phyloP scores from a whole-genome alignment of 2,888 invertebrate genomes.

The Microctonus hyperodae region DNA sequence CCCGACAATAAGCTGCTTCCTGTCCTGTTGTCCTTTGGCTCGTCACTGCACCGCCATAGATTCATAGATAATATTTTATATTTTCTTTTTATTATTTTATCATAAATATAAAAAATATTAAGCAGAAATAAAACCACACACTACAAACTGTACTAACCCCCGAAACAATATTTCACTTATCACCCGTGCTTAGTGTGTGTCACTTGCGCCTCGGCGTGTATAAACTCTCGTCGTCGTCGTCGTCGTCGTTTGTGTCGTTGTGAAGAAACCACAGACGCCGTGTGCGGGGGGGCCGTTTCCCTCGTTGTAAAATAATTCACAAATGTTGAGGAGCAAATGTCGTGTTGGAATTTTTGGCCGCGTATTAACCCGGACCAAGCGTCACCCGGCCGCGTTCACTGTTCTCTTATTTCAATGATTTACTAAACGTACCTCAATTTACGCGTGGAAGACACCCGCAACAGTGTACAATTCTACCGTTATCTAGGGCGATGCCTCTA shows the following conservation, averaged over 20 bases:
- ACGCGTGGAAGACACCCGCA: conserved; percentile 44
- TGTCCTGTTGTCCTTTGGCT: conserved; percentile 44
- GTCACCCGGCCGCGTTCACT: conserved; percentile 1
- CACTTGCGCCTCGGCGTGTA: conserved; percentile 28
- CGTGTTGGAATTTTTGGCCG: conserved; percentile 1
- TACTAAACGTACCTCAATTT: conserved; percentile 31
- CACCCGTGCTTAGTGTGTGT: conserved; percentile 18
- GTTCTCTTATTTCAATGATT: conserved; percentile 24
- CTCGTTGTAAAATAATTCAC: conserved; percentile 30
- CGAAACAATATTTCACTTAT: conserved; percentile 9
- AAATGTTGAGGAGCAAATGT: neutral
- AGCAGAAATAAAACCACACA: conserved; percentile 23
- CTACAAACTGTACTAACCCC: conserved; percentile 11
- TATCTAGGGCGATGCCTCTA: conserved; percentile 61
- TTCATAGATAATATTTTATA: conserved; percentile 37
- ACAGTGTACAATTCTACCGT: conserved; percentile 59
- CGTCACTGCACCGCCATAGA: conserved; percentile 49
- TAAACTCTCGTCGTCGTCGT: conserved; percentile 27
- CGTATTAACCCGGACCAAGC: neutral
- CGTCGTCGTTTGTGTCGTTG: conserved; percentile 27
- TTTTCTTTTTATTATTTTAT: conserved; percentile 4
- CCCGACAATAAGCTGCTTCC: conserved; percentile 46
- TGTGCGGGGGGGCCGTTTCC: conserved; percentile 34
- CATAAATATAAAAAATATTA: neutral
- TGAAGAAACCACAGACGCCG: conserved; percentile 31